Evolutionary conservation across 2,888 invertebrate species (phyloP).

Genomic region (Acronicta psi): DNA sequence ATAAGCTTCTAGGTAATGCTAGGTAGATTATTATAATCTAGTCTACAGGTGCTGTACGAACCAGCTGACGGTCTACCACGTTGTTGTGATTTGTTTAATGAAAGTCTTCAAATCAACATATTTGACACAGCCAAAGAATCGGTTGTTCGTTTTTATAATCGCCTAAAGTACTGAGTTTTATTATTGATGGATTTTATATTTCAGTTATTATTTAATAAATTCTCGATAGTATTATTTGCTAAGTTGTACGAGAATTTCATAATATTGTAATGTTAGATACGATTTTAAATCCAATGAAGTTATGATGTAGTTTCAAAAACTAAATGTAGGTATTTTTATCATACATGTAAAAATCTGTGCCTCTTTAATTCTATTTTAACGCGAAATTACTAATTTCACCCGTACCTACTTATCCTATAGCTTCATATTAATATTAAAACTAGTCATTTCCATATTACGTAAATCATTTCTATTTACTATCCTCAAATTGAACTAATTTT

Average conservation of each 20-base stretch:
- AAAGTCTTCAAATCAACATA: constrained; percentile 35
- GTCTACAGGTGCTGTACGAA: constrained; percentile 82
- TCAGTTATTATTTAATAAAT: constrained; percentile 48
- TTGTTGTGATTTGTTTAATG: constrained; percentile 34
- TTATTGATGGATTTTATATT: constrained; percentile 49
- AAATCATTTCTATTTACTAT: constrained; percentile 62
- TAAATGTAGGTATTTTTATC: constrained; percentile 48
- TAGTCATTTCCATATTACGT: constrained; percentile 67
- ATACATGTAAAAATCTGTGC: constrained; percentile 63
- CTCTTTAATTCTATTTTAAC: constrained; percentile 49
- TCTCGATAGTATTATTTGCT: constrained; percentile 31
- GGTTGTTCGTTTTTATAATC: constrained; percentile 62
- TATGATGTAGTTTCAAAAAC: constrained; percentile 56
- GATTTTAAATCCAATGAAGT: constrained; percentile 59
- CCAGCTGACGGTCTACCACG: constrained; percentile 66
- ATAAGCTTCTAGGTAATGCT: constrained; percentile 78
- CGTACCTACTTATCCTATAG: constrained; percentile 48
- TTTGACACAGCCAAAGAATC: constrained; percentile 70
- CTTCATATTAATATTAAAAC: constrained; percentile 54
- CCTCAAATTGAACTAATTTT: constrained; percentile 65
- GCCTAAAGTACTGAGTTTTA: constrained; percentile 57
- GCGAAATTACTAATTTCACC: constrained; percentile 27
- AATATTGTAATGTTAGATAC: constrained; percentile 54
- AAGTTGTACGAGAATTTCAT: constrained; percentile 44
- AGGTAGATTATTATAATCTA: constrained; percentile 79